Evolutionary conservation across 2,888 invertebrate species (phyloP).

Genomic region (Agrypnus murinus): DNA sequence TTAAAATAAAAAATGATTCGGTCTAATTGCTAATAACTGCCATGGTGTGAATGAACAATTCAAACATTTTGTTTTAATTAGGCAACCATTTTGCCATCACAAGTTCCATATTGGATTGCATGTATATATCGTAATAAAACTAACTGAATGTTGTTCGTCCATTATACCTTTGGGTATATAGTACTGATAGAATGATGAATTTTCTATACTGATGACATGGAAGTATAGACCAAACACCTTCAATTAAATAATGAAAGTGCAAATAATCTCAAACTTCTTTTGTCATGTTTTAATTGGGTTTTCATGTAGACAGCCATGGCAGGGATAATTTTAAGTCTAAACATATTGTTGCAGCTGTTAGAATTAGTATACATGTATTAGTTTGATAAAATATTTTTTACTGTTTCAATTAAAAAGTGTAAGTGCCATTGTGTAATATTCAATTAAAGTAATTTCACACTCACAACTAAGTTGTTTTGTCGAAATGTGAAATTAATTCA

Average conservation of each 20-base stretch:
- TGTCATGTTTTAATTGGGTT: conserved; percentile 16
- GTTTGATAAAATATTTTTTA: neutral
- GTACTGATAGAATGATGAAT: conserved; percentile 58
- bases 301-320: conserved; percentile 23
- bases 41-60: conserved; percentile 65
- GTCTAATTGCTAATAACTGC: conserved; percentile 70
- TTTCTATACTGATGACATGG: conserved; percentile 10
- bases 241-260: conserved; percentile 1
- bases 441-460: neutral
- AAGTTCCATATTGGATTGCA: conserved; percentile 55
- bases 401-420: neutral
- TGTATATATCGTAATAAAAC: conserved; percentile 61
- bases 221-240: conserved; percentile 3
- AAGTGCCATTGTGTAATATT: conserved; percentile 12
- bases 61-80: conserved; percentile 39
- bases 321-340: neutral
- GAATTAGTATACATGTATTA: neutral
- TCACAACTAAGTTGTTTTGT: neutral
- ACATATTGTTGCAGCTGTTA: conserved; percentile 7
- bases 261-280: conserved; percentile 1
- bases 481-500: neutral
- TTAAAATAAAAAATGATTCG: conserved; percentile 60
- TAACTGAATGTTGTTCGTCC: conserved; percentile 70
- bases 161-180: conserved; percentile 68
- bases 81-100: conserved; percentile 39